A percentile compares a stretch with the other conserved stretches of the same genome.
These are phyloP conservation scores for Andrena marginata DNA, from an alignment of 2,888 invertebrate species.

Conservation along the genomic window DNA sequence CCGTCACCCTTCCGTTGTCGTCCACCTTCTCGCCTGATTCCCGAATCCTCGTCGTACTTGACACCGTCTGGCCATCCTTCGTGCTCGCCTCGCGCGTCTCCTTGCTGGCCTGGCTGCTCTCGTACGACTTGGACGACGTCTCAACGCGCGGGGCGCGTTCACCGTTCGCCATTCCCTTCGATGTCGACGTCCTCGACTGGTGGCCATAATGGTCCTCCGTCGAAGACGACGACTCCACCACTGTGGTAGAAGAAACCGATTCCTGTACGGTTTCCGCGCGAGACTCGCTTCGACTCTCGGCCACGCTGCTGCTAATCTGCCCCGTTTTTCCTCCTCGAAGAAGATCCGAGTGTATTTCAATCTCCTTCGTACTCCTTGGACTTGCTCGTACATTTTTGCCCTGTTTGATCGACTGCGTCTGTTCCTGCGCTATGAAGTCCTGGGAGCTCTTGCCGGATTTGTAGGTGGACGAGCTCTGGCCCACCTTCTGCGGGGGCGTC, in stretches of 20 bases:
- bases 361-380: not conserved
- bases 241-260: slow-evolving; percentile 59
- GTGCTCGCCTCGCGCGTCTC: slow-evolving; percentile 71
- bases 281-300: slow-evolving; percentile 58
- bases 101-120: slow-evolving; percentile 70
- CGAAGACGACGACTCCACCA: slow-evolving; percentile 65
- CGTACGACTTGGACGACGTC: slow-evolving; percentile 68
- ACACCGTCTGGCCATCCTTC: slow-evolving; percentile 73
- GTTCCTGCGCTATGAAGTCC: slow-evolving; percentile 76
- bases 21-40: slow-evolving; percentile 73
- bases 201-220: slow-evolving; percentile 52
- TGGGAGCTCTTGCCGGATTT: slow-evolving; percentile 68
- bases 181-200: slow-evolving; percentile 4
- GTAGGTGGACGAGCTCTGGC: slow-evolving; percentile 53
- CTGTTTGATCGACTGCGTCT: slow-evolving; percentile 64
- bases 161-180: slow-evolving; percentile 19
- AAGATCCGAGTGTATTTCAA: not conserved
- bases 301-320: not conserved
- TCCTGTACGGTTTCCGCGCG: slow-evolving; percentile 56
- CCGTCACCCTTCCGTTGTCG: slow-evolving; percentile 75
- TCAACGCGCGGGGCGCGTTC: slow-evolving; percentile 31
- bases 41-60: slow-evolving; percentile 72
- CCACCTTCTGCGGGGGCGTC: slow-evolving; percentile 64
- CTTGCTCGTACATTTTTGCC: slow-evolving; percentile 16
- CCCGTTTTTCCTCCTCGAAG: slow-evolving; percentile 20